A percentile compares a stretch with the other conserved stretches of the same genome.
Conservation (phyloP, 2,113 vertebrate species). For the Aegypius monachus region DNA sequence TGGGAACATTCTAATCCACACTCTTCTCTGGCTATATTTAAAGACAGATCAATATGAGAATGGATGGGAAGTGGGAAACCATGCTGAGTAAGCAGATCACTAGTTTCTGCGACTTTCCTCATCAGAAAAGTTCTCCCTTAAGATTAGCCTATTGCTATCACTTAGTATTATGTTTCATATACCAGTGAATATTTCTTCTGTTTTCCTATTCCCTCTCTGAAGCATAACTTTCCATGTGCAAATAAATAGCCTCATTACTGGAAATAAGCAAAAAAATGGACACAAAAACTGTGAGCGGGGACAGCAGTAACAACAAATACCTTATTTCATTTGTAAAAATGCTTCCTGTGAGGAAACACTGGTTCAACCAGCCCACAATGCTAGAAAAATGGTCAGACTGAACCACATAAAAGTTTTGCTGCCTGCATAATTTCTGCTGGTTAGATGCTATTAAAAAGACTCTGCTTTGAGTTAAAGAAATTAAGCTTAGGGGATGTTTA, state of each 20-base stretch:
- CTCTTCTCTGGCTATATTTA: neutral
- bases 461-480: constrained; percentile 7
- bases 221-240: neutral
- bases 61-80: neutral
- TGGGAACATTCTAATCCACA: neutral
- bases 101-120: neutral
- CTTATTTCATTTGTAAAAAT: neutral
- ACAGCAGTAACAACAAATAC: neutral
- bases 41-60: neutral
- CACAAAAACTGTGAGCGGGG: neutral
- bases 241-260: neutral
- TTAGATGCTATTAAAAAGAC: neutral
- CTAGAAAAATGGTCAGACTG: neutral
- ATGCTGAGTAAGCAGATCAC: neutral
- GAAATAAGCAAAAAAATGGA: neutral
- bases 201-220: neutral
- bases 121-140: neutral
- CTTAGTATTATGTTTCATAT: neutral
- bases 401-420: neutral
- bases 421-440: neutral
- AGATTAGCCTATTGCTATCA: neutral
- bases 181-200: neutral
- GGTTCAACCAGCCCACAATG: neutral
- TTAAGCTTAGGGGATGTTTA: neutral
- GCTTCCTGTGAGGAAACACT: neutral